Base-by-base conservation (phyloP, 2,888 invertebrate genomes). In the Gonocerus acuteangulatus region DNA sequence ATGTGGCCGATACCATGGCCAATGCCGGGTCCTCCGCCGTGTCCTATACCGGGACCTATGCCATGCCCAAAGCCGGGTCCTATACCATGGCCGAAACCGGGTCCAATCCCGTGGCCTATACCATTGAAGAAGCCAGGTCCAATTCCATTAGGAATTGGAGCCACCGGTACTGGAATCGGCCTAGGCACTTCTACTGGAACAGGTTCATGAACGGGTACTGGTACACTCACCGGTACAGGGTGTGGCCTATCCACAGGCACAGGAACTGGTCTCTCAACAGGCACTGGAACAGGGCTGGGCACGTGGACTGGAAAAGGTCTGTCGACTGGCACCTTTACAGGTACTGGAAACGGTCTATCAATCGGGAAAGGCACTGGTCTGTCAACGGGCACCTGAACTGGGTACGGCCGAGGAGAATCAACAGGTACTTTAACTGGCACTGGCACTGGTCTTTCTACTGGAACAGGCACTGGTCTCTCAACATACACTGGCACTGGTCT, bases 361-460 rank as follows among this genome's bases (percentile, higher is more conserved):
- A 61, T 60, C 6, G 56, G 56, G 4, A 61, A 54, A 1, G 59
- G 59, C 19, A 56, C 48, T 19, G 48, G 48, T n/a, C 57, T 13
- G 32, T 65, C 66, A 13, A 66, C 67, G 13, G 67, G 68, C 1
- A 69, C 67, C 19, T 64, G 65, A 13, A 67, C 67, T 2, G 66
- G 66, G 54, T 68, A 67, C 9, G 68, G 68, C 9, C 67, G 60
- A 45, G 69, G 68, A 2, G 69, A 68, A 19, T 65, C 67, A n/a
- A 67, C 65, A 18, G 69, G 68, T 27, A 67, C 64, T 44, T 64
- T 66, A 15, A 68, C 68, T 34, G 67, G 68, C 45, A 69, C 69
- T 13, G 68, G 68, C 32, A 66, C 64, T 2, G 69, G 67, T 22
- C 64, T 67, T 34, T 64, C 65, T 15, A 67, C 65, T 3, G 69